phyloP scores from a whole-genome alignment of 2,113 vertebrate species.

The Eptatretus burgeri region DNA sequence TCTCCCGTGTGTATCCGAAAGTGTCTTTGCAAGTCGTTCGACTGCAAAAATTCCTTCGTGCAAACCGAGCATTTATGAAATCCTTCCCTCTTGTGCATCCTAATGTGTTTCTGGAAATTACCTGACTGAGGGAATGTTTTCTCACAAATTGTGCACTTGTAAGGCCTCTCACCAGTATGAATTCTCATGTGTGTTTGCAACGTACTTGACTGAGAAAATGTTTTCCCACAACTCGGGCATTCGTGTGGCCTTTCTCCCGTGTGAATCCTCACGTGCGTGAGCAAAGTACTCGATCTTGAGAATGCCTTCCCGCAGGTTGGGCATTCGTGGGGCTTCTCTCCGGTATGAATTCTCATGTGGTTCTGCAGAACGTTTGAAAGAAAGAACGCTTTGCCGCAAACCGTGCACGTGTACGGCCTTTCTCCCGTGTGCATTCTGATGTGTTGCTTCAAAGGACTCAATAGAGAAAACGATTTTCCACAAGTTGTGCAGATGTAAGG shows the following conservation, averaged over 20 bases:
- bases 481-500: conserved; percentile 5
- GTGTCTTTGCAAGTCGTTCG: conserved; percentile 21
- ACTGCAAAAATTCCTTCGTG: not conserved
- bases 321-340: conserved; percentile 2
- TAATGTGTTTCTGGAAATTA: not conserved
- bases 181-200: not conserved
- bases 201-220: not conserved
- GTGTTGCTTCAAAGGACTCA: conserved; percentile 2
- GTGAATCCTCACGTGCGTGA: conserved; percentile 4
- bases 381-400: conserved; percentile 1
- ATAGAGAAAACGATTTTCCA: not conserved
- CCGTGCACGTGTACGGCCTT: conserved; percentile 2
- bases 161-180: not conserved
- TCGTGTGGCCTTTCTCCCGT: conserved; percentile 4
- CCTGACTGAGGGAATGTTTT: not conserved
- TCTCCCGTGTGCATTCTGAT: conserved; percentile 2
- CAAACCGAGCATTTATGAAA: not conserved
- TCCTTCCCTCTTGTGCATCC: not conserved
- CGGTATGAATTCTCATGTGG: not conserved
- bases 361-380: not conserved
- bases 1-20: conserved; percentile 30
- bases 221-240: not conserved
- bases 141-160: not conserved
- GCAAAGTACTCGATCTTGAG: not conserved
- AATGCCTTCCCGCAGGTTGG: not conserved